Percentiles rank a stretch among this genome's conserved stretches.
phyloP scores from a whole-genome alignment of 2,797 vertebrate genomes.

The Rhinatrema bivittatum region DNA sequence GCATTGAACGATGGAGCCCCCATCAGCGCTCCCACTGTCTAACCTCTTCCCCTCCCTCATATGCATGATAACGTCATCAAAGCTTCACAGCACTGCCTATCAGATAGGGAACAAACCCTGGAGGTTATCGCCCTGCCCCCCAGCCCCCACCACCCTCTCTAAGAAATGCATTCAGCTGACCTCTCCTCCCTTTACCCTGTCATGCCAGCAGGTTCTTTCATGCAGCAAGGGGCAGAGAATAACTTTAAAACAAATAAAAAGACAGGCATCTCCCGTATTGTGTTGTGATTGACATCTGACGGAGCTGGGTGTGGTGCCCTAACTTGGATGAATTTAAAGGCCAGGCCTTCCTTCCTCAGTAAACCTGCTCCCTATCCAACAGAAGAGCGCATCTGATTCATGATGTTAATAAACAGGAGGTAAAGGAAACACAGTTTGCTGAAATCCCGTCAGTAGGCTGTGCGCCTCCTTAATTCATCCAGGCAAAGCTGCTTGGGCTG shows the following conservation, averaged over 20 bases:
- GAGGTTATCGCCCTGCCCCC: too few species aligned
- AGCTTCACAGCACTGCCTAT: too few species aligned
- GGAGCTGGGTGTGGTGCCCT: slow-evolving; percentile 61
- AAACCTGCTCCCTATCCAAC: slow-evolving; percentile 59
- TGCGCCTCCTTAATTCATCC: slow-evolving; percentile 58
- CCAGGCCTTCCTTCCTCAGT: slow-evolving; percentile 62
- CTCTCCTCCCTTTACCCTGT: slow-evolving; percentile 51
- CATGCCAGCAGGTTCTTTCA: slow-evolving; percentile 51
- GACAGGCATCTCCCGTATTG: slow-evolving; percentile 63
- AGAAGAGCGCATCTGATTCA: slow-evolving; percentile 60
- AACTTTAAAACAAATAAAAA: slow-evolving; percentile 61
- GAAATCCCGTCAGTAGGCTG: slow-evolving; percentile 54
- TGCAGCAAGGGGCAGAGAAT: slow-evolving; percentile 53
- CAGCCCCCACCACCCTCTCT: slow-evolving; percentile 21
- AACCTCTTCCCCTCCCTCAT: too few species aligned
- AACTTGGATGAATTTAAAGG: slow-evolving; percentile 70
- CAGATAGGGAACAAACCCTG: too few species aligned
- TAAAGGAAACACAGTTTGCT: slow-evolving; percentile 65
- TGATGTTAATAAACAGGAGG: slow-evolving; percentile 20
- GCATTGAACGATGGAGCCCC: too few species aligned
- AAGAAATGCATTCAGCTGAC: slow-evolving; percentile 43
- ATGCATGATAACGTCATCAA: too few species aligned
- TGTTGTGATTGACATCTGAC: slow-evolving; percentile 67
- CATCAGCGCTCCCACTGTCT: too few species aligned
- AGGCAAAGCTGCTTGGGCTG: slow-evolving; percentile 57